Evolutionary conservation across 2,797 vertebrate species (phyloP), one percentile per base, ranked within the genome.

Genomic region (Epinephelus awoara): DNA sequence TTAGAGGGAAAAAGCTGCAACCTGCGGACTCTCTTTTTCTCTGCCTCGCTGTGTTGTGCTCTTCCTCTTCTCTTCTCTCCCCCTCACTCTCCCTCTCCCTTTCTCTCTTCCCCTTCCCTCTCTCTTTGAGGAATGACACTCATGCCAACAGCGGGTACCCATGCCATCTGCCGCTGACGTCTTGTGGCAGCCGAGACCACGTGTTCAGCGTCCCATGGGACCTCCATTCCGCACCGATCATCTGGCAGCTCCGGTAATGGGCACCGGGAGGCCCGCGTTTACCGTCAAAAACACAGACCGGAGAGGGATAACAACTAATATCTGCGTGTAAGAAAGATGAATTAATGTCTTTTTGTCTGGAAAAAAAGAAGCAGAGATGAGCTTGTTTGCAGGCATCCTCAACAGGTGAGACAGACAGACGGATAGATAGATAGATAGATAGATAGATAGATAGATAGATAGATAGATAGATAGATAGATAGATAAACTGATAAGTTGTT

Each of bases 141-240:
- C 96, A 96, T 99, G 98, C 98, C 98, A 99, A 96, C 97, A 96
- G 96, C 97, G 97, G 97, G 97, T 99, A 98, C 98, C 97, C 97
- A 96, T 99, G 97, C 98, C 98, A 99, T 99, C 98, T 99, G 98
- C 98, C 97, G 96, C 97, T 99, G 98, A 99, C 97, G 97, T 99
- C 97, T 98, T 95, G 93, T 97, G 98, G 96, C 97, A 97, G 96
- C 95, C 94, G 95, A 95, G 96, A 96, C 96, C 98, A 99, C 97
- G 97, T 99, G 98, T 93, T 91, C 93, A 90, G 91, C 81, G 95
- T 97, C 98, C 97, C 98, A 73, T 89, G 97, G 97, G 98, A 99
- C 96, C 96, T 96, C 96, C 96, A 94, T 97, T 96, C 96, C 96
- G 95, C 93, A 97, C 96, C 96, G 96, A 97, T 99, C 98, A 98